Evolutionary conservation across 30 jellyfish, hydroid and myxozoan species (phyloP), one percentile per base, ranked within the genome.

Genomic region (Aurelia aurita complex sp. Pacific): DNA sequence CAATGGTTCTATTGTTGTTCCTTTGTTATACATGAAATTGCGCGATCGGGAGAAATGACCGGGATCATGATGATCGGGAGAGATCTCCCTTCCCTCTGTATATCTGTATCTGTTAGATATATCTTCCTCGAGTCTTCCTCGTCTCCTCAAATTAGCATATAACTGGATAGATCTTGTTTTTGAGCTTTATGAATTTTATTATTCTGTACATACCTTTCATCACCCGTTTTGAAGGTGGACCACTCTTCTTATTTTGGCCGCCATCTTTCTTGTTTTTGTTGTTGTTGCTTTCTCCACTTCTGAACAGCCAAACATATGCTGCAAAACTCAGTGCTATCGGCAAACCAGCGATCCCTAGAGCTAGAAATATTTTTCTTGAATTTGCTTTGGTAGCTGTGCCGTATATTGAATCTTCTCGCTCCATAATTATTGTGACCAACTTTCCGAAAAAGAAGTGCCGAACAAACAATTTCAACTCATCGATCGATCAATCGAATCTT

Each of bases 251-350:
- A 10, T 43, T 19, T 64, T 62, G 36, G 17, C 35, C 19, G 35
- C 43, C 64, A 19, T 55, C 40, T 46, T 50, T 12, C 29, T 15
- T 72, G 40, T 57, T 57, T 18, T 54, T 35, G 50, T 61, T 23
- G 70, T 23, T 17, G 70, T 23, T 61, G 36, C 70, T 61, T 61
- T 23, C 36, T 16, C 80, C 80, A 32, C 64, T 70, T 40, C 80
- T 35, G 15, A 70, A 70, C 85, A 70, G 12, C 80, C 82, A 69
- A 17, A 71, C 15, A 72, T 69, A 83, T n/a, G 92, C 92, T 34
- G 80, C 68, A 17, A 71, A 60, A 9, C 80, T 85, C 34, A 83
- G 40, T 10, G 82, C 70, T 3, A 70, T 32, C 14, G 92, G 92
- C 77, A 83, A 33, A 23, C 85, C 85, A 55, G 46, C 11, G 0